Percentiles rank a stretch among this genome's conserved stretches.
phyloP scores from a whole-genome alignment of 2,888 invertebrate genomes.

The Lasiommata megera region DNA sequence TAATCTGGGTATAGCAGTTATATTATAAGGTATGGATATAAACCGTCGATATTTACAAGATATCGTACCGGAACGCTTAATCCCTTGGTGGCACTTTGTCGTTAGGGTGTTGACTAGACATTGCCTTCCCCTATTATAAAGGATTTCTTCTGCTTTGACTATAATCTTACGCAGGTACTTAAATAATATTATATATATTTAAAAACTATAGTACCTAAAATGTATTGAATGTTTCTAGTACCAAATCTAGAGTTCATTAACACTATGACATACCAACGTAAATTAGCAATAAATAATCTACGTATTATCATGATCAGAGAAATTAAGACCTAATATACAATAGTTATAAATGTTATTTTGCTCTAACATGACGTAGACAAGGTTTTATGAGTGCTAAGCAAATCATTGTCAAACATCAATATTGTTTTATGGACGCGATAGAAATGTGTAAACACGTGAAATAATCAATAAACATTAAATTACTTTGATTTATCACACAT shows the following conservation, averaged over 20 bases:
- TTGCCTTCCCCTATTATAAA: too few relatives aligned
- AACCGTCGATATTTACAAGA: too few relatives aligned
- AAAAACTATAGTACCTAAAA: too few relatives aligned
- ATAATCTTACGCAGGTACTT: too few relatives aligned
- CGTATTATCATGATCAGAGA: background rate
- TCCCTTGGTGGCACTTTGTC: too few relatives aligned
- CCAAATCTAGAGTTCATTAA: conserved; percentile 22
- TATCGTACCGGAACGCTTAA: too few relatives aligned
- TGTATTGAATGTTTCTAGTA: conserved; percentile 9
- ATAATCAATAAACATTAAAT: conserved; percentile 45
- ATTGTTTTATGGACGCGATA: conserved; percentile 30
- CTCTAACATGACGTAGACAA: background rate
- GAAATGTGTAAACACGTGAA: conserved; percentile 43
- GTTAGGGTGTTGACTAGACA: too few relatives aligned
- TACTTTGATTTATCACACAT: conserved; percentile 3
- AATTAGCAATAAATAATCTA: too few relatives aligned
- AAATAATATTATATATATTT: too few relatives aligned
- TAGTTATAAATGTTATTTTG: conserved; percentile 4
- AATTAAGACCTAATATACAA: conserved; percentile 2
- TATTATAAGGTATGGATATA: too few relatives aligned
- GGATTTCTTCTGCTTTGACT: too few relatives aligned
- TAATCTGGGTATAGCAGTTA: too few relatives aligned
- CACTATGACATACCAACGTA: conserved; percentile 17
- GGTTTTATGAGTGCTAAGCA: conserved; percentile 4
- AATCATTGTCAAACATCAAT: conserved; percentile 25